Evolutionary conservation across 2,113 vertebrate species (phyloP).

Genomic region (Leiothrix lutea): DNA sequence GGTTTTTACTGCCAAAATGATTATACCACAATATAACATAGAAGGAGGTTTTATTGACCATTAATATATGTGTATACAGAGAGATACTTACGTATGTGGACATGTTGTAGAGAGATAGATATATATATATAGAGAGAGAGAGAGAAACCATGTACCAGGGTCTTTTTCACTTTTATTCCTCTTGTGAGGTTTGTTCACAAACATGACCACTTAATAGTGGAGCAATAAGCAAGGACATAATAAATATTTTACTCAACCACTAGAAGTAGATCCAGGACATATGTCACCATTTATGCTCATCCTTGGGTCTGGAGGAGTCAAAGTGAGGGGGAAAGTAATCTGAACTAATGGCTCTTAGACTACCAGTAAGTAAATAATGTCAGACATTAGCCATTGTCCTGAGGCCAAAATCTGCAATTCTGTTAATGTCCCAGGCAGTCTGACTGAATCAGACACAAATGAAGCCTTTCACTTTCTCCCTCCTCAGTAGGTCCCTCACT

Average conservation of each 20-base stretch:
- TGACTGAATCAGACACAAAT: background rate
- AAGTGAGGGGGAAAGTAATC: background rate
- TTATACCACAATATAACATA: background rate
- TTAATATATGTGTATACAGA: background rate
- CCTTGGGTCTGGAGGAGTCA: background rate
- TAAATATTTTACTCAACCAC: background rate
- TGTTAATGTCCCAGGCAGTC: background rate
- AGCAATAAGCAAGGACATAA: background rate
- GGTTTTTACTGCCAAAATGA: rapidly evolving
- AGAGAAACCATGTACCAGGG: background rate
- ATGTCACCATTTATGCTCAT: background rate
- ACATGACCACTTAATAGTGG: background rate
- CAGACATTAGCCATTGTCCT: background rate
- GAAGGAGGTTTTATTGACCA: background rate
- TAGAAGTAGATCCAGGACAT: background rate
- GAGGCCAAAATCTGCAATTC: background rate
- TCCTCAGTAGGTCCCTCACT: background rate
- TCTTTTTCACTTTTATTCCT: background rate
- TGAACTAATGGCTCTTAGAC: background rate
- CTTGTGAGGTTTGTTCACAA: background rate
- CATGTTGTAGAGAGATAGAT: rapidly evolving
- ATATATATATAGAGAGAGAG: too few species aligned
- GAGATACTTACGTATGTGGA: background rate
- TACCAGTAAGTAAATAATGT: background rate
- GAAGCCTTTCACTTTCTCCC: background rate